Evolutionary conservation across 1,140 invertebrate species (phyloP), one percentile per base, ranked within the genome.

Genomic region (Chrysomallon squamiferum): DNA sequence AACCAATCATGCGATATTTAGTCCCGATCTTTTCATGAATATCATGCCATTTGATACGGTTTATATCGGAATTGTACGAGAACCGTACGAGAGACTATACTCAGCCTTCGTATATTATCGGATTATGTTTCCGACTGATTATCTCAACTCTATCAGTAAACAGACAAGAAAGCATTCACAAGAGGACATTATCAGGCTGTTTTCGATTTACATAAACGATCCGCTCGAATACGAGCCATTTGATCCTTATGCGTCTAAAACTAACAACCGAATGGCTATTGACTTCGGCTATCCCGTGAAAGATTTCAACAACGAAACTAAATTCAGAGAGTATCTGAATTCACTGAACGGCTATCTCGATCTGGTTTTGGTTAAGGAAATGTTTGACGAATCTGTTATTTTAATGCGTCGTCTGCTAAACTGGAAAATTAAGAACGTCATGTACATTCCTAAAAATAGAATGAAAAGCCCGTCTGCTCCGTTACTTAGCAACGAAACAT

Each of bases 341-440:
- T 43, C 61, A 35, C 30, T 74, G 2, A 71, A 72, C 7, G 7
- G 33, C 3, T 59, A 70, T 11, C 88, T 89, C 71, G 78, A 85
- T 62, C 72, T 88, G 13, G 82, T 89, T 18, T 81, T 89, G 81
- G 82, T 88, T 15, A 75, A 84, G 2, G 87, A 89, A 67, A 74
- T 83, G 59, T 85, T 88, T 75, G 86, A 88, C 43, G 86, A 87
- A 71, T 88, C 87, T 4, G 62, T 88, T 32, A 75, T 88, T 49
- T 71, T 88, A 2, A 66, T 88, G 56, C 73, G 75, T 33, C 71
- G 87, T 54, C 63, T 85, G 3, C 76, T 89, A 45, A 86, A 84
- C 57, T 89, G 88, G 88, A 71, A 84, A 5, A 68, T 85, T 6
- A 81, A 85, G 50, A 80, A 87, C 56, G 67, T 88, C 5, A 62